Evolutionary conservation across 2,888 invertebrate species (phyloP).

Genomic region (Conchocele bisecta): DNA sequence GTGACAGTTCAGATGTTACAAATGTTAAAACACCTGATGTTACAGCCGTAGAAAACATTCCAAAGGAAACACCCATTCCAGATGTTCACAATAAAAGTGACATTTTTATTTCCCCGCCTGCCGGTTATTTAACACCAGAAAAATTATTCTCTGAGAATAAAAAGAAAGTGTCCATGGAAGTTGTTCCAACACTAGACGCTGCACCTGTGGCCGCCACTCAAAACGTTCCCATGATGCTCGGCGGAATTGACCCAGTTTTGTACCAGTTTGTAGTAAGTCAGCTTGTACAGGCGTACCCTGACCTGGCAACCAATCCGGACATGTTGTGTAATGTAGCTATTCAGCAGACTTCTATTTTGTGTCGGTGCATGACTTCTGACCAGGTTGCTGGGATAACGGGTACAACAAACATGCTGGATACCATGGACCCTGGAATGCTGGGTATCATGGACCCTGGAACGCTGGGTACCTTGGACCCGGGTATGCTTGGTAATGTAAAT

Average conservation of each 20-base stretch:
- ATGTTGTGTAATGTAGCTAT: conserved; percentile 56
- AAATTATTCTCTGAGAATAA: neutral
- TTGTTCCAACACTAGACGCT: neutral
- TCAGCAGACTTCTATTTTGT: conserved; percentile 66
- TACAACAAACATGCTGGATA: too few species aligned
- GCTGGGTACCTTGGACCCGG: too few species aligned
- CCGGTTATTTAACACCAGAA: neutral
- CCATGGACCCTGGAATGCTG: too few species aligned
- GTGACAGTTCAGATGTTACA: too few species aligned
- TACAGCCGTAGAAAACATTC: too few species aligned
- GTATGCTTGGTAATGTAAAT: too few species aligned
- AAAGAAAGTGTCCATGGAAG: too few species aligned
- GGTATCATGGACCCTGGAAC: too few species aligned
- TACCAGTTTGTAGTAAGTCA: conserved; percentile 61
- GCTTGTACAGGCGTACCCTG: conserved; percentile 62
- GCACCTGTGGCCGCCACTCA: neutral
- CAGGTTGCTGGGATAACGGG: conserved; percentile 3
- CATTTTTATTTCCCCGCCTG: too few species aligned
- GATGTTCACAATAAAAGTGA: too few species aligned
- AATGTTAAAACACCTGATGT: too few species aligned
- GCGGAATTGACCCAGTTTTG: conserved; percentile 26
- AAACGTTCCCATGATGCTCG: neutral
- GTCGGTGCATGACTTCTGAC: conserved; percentile 44
- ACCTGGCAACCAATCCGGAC: conserved; percentile 55
- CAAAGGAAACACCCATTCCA: too few species aligned